Percentiles rank a stretch among this genome's conserved stretches.
phyloP scores from a whole-genome alignment of 2,888 invertebrate species.

The Tubulanus polymorphus region DNA sequence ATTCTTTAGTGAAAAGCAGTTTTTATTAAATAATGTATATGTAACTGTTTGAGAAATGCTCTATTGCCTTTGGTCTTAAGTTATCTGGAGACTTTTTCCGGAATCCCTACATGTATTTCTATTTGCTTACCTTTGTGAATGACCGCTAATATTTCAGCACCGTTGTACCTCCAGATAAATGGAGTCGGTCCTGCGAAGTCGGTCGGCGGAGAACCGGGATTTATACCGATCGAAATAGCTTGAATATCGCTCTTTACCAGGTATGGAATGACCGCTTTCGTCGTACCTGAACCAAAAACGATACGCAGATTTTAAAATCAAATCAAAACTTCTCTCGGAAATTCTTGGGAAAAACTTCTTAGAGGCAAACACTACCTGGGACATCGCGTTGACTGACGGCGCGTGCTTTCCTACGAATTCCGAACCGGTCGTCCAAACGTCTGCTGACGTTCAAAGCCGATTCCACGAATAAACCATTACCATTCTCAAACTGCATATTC shows the following conservation, averaged over 20 bases:
- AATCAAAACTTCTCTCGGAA: no score
- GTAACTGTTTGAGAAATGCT: no score
- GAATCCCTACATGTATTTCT: no score
- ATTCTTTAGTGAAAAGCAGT: no score
- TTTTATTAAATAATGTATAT: no score
- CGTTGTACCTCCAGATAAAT: constrained; percentile 33
- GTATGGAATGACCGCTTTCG: constrained; percentile 34
- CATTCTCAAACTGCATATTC: constrained; percentile 47
- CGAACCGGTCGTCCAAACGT: constrained; percentile 31
- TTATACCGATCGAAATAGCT: constrained; percentile 44
- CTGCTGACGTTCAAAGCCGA: constrained; percentile 32
- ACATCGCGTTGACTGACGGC: constrained; percentile 47
- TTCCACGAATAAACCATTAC: constrained; percentile 31
- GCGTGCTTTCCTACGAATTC: constrained; percentile 26
- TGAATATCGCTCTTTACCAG: constrained; percentile 27
- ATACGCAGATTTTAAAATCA: no score
- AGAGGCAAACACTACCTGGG: no score
- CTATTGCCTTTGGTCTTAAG: no score
- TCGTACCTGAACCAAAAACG: constrained; percentile 28
- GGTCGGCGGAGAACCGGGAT: constrained; percentile 36
- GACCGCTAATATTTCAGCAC: constrained; percentile 25
- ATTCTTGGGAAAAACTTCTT: no score
- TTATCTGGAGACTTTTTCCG: no score
- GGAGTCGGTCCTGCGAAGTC: constrained; percentile 39
- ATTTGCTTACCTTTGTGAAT: no score